These are phyloP conservation scores for Stenopsyche tienmushanensis DNA, from an alignment of 1,140 invertebrate genomes.

Conservation along the genomic window DNA sequence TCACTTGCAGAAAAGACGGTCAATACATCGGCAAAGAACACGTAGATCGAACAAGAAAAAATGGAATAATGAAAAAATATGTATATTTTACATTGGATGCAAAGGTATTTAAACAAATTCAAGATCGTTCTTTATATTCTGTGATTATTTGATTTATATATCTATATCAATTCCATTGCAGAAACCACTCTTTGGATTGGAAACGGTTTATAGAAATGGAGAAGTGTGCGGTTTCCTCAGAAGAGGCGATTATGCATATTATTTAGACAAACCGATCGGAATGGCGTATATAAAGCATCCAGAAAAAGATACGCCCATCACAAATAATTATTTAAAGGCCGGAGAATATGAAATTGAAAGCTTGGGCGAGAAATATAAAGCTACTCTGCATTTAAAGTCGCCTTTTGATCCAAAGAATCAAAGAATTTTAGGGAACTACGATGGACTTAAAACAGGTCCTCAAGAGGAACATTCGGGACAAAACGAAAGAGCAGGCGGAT, in stretches of 20 bases:
- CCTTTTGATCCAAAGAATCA: constrained; percentile 75
- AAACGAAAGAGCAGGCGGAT: constrained; percentile 52
- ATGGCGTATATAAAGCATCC: constrained; percentile 52
- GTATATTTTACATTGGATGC: constrained; percentile 73
- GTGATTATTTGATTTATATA: neutral
- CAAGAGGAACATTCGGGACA: constrained; percentile 54
- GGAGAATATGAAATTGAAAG: constrained; percentile 80
- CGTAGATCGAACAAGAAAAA: constrained; percentile 62
- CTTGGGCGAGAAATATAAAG: constrained; percentile 70
- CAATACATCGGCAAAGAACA: constrained; percentile 75
- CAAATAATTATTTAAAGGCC: constrained; percentile 65
- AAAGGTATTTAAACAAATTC: constrained; percentile 55
- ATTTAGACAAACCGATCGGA: constrained; percentile 68
- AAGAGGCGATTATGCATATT: constrained; percentile 77
- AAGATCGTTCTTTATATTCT: neutral
- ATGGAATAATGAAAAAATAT: constrained; percentile 72
- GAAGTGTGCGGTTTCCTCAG: constrained; percentile 75
- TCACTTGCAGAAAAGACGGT: constrained; percentile 72
- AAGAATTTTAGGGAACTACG: constrained; percentile 53
- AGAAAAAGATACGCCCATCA: constrained; percentile 57
- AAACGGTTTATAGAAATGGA: constrained; percentile 79
- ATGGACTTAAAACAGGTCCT: constrained; percentile 45
- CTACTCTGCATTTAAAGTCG: constrained; percentile 67
- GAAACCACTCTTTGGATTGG: constrained; percentile 77
- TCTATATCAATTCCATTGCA: constrained; percentile 44